Evolutionary conservation across 2,113 vertebrate species (phyloP), one percentile per base, ranked within the genome.

Genomic region (Vulpes vulpes): DNA sequence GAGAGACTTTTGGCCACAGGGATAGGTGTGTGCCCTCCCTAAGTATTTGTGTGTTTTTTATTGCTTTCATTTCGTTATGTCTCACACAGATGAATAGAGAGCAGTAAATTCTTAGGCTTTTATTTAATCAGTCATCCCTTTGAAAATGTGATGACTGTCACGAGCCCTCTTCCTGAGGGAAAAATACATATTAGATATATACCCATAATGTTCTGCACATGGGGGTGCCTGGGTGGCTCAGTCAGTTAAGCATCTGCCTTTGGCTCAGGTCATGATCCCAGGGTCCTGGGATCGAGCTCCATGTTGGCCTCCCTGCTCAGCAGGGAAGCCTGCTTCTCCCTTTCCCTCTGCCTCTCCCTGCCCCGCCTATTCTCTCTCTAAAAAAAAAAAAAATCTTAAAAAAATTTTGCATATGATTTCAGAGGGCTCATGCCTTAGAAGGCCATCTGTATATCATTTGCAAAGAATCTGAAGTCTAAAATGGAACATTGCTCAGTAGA

Each of bases 11-110:
- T 27, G 16, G 27, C 30, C 69, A 73, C 53, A 71, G 12, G 65
- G 88, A 82, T 55, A 86, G n/a, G 6, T 92, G 22, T 49, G n/a
- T 85, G 16, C 11, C 16, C 30, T 95, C 85, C 43, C 73, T 85
- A 80, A 91, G 51, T 74, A 35, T 85, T 20, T 19, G 27, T 55
- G 59, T 43, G 55, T 5, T 95, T 86, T 78, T 51, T 88, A 16
- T 89, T 95, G 27, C 53, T 95, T 96, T 62, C 51, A 35, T 84
- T 93, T 95, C 67, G 55, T 25, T 71, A 53, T 93, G 91, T 43
- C 38, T 78, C 86, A 78, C 10, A 80, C 27, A 67, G 79, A 91
- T 96, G 67, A 32, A 35, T 80, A 87, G 1, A 82, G 22, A 82
- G 22, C 11, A 83, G 30, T 91, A 78, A 94, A 94, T 79, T 79